A percentile compares a stretch with the other conserved stretches of the same genome.
phyloP scores from a whole-genome alignment of 2,797 vertebrate genomes.

The Halcyon badia region DNA sequence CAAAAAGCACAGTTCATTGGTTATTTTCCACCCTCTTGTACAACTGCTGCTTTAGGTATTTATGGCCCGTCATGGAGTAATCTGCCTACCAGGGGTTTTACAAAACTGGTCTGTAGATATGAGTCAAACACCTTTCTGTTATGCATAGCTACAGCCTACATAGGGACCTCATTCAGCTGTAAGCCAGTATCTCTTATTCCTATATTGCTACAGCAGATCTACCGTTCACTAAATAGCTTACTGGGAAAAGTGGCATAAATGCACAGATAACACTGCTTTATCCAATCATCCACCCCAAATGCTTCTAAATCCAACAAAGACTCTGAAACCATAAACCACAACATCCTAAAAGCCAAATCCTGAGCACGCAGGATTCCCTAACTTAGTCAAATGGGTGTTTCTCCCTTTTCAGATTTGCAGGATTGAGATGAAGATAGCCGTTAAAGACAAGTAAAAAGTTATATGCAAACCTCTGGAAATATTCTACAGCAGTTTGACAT shows the following conservation, averaged over 20 bases:
- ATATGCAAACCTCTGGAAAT: background rate
- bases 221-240: background rate
- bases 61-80: background rate
- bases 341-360: background rate
- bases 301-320: background rate
- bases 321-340: background rate
- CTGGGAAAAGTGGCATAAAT: background rate
- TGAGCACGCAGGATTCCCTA: background rate
- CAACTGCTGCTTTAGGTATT: background rate
- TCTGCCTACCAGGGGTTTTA: background rate
- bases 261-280: background rate
- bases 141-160: background rate
- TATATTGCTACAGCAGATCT: background rate
- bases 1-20: background rate
- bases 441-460: background rate
- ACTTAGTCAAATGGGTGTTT: background rate
- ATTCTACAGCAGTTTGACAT: background rate
- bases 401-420: background rate
- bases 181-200: background rate
- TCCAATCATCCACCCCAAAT: background rate
- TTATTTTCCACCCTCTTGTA: background rate
- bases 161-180: background rate
- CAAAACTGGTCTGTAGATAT: background rate
- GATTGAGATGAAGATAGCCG: background rate
- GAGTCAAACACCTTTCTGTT: background rate